Base-by-base conservation (phyloP, 2,888 invertebrate genomes). In the Phengaris alcon region DNA sequence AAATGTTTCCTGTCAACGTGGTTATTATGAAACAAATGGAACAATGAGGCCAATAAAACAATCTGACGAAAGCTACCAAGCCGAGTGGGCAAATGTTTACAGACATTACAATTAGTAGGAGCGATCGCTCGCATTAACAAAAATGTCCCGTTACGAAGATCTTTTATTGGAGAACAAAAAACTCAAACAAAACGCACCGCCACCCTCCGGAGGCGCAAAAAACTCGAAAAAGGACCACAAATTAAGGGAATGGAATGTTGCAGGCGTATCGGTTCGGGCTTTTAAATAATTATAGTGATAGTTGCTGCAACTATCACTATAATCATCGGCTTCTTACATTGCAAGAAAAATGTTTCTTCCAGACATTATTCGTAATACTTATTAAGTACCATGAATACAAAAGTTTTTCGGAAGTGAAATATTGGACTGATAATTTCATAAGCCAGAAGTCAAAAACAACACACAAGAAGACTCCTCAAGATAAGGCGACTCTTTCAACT, bases 161-260 rank as follows among this genome's bases (percentile, higher is more conserved):
- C 90, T 88, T 90, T 91, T 90, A 89, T 88, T 78, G 82, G 83
- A 85, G 80, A 83, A 85, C 88, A 90, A 91, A 93, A 91, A 92
- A 89, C 80, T 79, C 83, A 85, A 85, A 86, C 84, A 85, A 83
- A 85, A 82, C 82, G 83, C 82, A 86, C 90, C 89, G 89, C 88
- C 88, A 88, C 88, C 90, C 88, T 84, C 81, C 80, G 81, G 79
- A 78, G 76, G 76, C 80, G 78, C 90, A 92, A 92, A 92, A 91
- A 91, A 90, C 84, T 85, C 86, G 88, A 88, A 91, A 88, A 91
- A 91, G 88, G 88, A 87, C 87, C 87, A 88, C 89, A 91, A 93
- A 93, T 93, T 91, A 91, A 87, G 84, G 88, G 87, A 87, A 86
- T 79, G 91, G 91, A 91, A 92, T 93, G 90, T 88, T 90, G 89